Conservation (phyloP, 2,113 vertebrate species). For the Capreolus pygargus region DNA sequence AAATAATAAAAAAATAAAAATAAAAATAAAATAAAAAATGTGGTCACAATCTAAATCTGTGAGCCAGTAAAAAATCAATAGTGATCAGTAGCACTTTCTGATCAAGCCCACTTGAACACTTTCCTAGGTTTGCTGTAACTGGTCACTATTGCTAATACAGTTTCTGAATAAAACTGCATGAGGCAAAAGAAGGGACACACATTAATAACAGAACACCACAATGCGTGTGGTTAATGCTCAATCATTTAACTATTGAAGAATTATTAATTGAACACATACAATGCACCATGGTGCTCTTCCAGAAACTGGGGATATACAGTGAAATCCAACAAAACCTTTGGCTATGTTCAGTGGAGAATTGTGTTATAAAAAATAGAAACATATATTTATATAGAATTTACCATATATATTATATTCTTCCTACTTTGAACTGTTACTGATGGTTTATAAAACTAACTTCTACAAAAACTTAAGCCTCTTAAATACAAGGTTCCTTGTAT, state of each 20-base stretch:
- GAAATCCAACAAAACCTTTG: background rate
- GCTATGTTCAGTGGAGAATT: background rate
- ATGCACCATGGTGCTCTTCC: background rate
- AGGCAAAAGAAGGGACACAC: background rate
- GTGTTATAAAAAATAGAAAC: background rate
- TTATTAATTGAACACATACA: background rate
- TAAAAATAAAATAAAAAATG: too few species aligned
- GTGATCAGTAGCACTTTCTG: background rate
- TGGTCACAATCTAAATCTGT: background rate
- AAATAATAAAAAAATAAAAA: too few species aligned
- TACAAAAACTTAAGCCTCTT: background rate
- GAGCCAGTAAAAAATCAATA: background rate
- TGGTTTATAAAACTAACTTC: background rate
- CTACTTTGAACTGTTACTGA: background rate
- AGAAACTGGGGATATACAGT: background rate
- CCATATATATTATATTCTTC: background rate
- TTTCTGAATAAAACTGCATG: background rate
- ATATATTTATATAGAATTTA: background rate
- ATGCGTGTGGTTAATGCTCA: background rate
- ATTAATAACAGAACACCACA: background rate
- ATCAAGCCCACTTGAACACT: background rate
- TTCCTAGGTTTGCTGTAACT: background rate
- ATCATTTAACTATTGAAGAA: background rate
- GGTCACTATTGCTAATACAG: background rate
- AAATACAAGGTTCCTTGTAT: background rate